Base-by-base conservation (phyloP, 64 coral and sea anemone species). In the Platygyra sinensis region DNA sequence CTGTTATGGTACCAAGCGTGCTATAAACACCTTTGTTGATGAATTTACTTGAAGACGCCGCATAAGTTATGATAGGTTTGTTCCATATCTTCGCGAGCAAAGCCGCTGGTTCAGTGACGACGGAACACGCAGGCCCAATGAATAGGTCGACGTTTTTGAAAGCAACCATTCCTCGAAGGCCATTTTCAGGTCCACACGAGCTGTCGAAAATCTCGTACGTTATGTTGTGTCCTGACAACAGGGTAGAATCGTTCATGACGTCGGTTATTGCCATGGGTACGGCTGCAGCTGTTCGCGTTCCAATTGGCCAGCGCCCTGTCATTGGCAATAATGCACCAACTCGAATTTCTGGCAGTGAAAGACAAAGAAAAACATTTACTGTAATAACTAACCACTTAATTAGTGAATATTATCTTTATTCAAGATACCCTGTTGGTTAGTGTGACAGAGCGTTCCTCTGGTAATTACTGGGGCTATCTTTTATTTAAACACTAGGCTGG, bases 61-160 rank as follows among this genome's bases (percentile, higher is more conserved):
- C 93, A 32, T 90, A 94, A 0, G 93, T 90, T 18, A 94, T 67
- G 11, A 94, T 91, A 2, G 93, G 93, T 32, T 94, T 94, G 19
- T 73, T 62, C 93, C 93, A 94, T 24, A 94, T 94, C 64, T 94
- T 94, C 14, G 88, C 80, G 0, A 94, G 36, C 19, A 91, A 28
- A 3, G 93, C 93, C 30, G 72, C 83, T 72, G 93, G 93, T 18
- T 94, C 80, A 5, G 72, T 31, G 31, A 86, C 89, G 0, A 69
- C 60, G 10, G 93, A 94, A 42, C 93, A 94, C 59, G 71, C 93
- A 11, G 93, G 93, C 8, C 93, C 93, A 80, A 94, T 73, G 51
- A 90, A 89, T 14, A 90, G 22, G 30, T 90, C 74, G 1, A 77
- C 38, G 31, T 10, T 42, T 80, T 86, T 18, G 14, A 72, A 79